Evolutionary conservation across 2,888 invertebrate genomes (phyloP).

Genomic region (Caenorhabditis sulstoni): DNA sequence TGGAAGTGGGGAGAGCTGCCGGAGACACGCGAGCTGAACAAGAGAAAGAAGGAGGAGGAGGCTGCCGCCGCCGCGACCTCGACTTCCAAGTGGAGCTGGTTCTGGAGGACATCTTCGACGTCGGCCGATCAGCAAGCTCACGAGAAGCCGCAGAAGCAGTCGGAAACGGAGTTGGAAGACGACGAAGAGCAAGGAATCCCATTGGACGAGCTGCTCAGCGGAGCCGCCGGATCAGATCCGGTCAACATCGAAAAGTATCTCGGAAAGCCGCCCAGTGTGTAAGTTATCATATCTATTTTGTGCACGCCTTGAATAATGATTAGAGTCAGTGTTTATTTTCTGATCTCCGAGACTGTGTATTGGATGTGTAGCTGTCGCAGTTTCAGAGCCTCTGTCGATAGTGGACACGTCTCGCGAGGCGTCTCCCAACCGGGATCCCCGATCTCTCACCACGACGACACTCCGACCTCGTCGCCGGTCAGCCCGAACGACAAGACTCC

Average conservation of each 20-base stretch:
- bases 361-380: constrained; percentile 16
- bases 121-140: background rate
- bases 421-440: constrained; percentile 68
- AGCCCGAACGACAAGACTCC: constrained; percentile 51
- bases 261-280: constrained; percentile 70
- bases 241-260: constrained; percentile 76
- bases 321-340: too few relatives aligned
- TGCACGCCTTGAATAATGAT: too few relatives aligned
- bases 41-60: constrained; percentile 57
- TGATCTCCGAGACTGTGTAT: too few relatives aligned
- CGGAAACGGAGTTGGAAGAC: constrained; percentile 2
- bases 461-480: constrained; percentile 21
- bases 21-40: constrained; percentile 64
- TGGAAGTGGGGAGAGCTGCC: constrained; percentile 82
- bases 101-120: constrained; percentile 32
- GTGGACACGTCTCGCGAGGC: constrained; percentile 67
- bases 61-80: constrained; percentile 12
- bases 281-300: constrained; percentile 26
- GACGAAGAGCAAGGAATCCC: constrained; percentile 70
- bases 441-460: constrained; percentile 32
- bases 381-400: constrained; percentile 65
- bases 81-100: constrained; percentile 57
- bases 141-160: background rate
- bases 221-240: constrained; percentile 69
- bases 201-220: constrained; percentile 72